Conservation (phyloP, 2,888 invertebrate species). For the Acholoe squamosa region DNA sequence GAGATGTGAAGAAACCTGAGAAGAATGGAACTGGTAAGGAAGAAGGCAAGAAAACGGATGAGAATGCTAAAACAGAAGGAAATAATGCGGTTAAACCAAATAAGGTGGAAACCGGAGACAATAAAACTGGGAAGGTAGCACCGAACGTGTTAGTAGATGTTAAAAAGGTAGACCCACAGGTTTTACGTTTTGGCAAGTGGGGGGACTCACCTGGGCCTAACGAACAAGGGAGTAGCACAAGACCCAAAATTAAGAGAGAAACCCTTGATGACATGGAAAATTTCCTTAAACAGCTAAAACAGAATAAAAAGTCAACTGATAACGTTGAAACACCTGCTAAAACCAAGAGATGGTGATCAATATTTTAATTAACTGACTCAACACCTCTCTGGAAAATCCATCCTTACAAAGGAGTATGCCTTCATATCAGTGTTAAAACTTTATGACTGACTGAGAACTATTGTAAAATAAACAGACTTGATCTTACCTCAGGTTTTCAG, state of each 20-base stretch:
- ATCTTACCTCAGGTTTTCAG: too few species aligned
- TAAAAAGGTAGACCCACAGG: conserved; percentile 30
- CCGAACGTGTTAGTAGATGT: neutral
- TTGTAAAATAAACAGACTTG: too few species aligned
- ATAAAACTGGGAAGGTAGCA: neutral
- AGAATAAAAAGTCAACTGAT: conserved; percentile 14
- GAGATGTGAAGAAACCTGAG: neutral
- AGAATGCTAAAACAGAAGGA: too few species aligned
- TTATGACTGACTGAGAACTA: too few species aligned
- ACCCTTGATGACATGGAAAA: conserved; percentile 47
- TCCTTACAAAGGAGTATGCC: too few species aligned
- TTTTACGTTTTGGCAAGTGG: conserved; percentile 25
- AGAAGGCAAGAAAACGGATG: neutral
- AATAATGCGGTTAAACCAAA: too few species aligned
- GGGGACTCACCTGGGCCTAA: neutral
- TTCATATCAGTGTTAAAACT: too few species aligned
- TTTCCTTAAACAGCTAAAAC: conserved; percentile 35
- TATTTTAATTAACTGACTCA: too few species aligned
- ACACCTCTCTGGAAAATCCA: too few species aligned
- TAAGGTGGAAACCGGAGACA: neutral
- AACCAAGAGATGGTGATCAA: neutral
- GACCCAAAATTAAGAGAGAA: neutral
- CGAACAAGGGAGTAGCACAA: neutral
- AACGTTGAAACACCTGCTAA: neutral
- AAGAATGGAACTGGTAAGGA: neutral